Evolutionary conservation across 2,888 invertebrate species (phyloP), one percentile per base, ranked within the genome.

Genomic region (Galerucella pusilla): DNA sequence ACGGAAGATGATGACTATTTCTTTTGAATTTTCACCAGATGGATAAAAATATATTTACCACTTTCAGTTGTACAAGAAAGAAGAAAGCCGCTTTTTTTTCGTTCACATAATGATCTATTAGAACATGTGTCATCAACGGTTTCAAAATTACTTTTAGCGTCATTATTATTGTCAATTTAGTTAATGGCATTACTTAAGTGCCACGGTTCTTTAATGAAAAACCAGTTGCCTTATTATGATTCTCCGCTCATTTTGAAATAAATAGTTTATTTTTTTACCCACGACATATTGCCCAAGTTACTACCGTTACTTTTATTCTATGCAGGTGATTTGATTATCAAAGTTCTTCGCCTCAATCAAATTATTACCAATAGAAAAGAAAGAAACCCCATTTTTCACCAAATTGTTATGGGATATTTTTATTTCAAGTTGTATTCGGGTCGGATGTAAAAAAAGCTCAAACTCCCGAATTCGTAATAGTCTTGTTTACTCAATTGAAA

Each of bases 141-240:
- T 74, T 74, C 61, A 67, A 75, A 78, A 80, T 80, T 80, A 69
- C 80, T 77, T 73, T 80, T 77, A 75, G 76, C 77, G 65, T 76
- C 75, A 71, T 79, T 79, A 78, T 80, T 73, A 75, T 77, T 79
- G 78, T 79, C 78, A 79, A 79, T 79, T 77, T 77, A 80, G 75
- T 80, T 78, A 77, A 80, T 80, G 77, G 75, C 74, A 77, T 78
- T 76, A 79, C 77, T 77, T 77, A 77, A 75, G 72, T 73, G 67
- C 76, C 75, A 74, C 68, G 72, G 78, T 74, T 65, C 71, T 78
- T 77, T 76, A 77, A 77, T 75, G 74, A 73, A 76, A 74, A 72
- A 74, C 77, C 73, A 77, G 77, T 79, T 76, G 74, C 68, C 72
- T 74, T 74, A 75, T 76, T 75, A 74, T 66, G 64, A 74, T 71